Conservation (phyloP, 2,888 invertebrate genomes). For the Nemoura dubitans region DNA sequence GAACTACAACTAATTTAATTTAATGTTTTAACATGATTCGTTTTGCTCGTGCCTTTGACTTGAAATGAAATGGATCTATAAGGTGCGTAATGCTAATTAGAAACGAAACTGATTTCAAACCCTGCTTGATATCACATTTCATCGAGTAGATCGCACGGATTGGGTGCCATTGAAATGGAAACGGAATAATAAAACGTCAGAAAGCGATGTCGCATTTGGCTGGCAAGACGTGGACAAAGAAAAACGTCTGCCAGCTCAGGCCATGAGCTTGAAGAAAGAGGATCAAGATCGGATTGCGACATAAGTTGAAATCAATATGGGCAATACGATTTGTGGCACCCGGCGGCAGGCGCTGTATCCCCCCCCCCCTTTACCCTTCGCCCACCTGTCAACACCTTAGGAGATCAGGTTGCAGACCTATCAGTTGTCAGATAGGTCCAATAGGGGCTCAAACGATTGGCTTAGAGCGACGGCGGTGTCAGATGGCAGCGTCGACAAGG, state of each 20-base stretch:
- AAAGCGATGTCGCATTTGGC: neutral
- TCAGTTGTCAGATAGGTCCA: neutral
- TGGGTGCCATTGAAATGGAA: neutral
- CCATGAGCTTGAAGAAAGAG: neutral
- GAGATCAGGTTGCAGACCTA: neutral
- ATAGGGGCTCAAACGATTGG: neutral
- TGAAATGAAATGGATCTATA: too few species aligned
- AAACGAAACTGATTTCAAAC: neutral
- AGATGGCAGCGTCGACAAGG: neutral
- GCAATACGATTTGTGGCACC: neutral
- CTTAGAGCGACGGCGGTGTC: neutral
- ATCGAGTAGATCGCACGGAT: neutral
- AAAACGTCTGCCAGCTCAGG: neutral
- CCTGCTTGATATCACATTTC: neutral
- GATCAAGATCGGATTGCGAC: neutral
- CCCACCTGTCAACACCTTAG: neutral
- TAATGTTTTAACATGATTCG: neutral
- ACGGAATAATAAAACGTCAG: neutral
- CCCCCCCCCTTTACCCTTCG: neutral
- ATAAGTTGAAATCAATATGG: slow-evolving; percentile 1
- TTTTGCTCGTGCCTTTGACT: neutral
- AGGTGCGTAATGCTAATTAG: neutral
- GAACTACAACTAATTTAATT: neutral
- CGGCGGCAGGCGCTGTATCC: neutral
- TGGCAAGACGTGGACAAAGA: neutral